A percentile compares a stretch with the other conserved stretches of the same genome.
These are phyloP conservation scores for Drosophila paracracens DNA, from an alignment of 2,888 invertebrate species.

Conservation along the genomic window DNA sequence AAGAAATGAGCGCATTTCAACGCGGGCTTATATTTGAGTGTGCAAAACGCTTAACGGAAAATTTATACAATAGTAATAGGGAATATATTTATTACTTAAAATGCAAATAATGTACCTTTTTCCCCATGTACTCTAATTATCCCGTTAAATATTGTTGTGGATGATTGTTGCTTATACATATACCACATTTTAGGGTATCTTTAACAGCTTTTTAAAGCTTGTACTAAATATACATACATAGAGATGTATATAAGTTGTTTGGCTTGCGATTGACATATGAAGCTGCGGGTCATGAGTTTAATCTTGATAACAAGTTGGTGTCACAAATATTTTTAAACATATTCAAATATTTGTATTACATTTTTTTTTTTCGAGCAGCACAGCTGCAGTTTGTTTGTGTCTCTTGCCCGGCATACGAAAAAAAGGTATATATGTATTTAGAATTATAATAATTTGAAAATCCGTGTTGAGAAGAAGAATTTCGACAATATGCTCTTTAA, in stretches of 20 bases:
- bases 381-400: not conserved
- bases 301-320: constrained; percentile 3
- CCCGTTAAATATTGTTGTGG: not conserved
- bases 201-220: not conserved
- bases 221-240: not conserved
- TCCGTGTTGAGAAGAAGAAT: not conserved
- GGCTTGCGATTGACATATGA: not conserved
- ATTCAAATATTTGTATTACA: not conserved
- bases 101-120: not conserved
- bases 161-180: not conserved
- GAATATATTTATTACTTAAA: not conserved
- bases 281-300: not conserved
- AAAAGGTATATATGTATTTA: not conserved
- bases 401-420: not conserved
- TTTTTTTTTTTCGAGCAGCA: not conserved
- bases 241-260: not conserved
- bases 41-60: not conserved
- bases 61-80: not conserved
- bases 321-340: not conserved
- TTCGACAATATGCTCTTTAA: not conserved
- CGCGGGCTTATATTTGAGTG: not conserved
- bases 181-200: not conserved
- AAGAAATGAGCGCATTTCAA: not conserved
- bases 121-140: not conserved
- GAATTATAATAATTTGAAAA: not conserved